Conservation (phyloP, 2,888 invertebrate genomes). For the Steinernema carpocapsae region DNA sequence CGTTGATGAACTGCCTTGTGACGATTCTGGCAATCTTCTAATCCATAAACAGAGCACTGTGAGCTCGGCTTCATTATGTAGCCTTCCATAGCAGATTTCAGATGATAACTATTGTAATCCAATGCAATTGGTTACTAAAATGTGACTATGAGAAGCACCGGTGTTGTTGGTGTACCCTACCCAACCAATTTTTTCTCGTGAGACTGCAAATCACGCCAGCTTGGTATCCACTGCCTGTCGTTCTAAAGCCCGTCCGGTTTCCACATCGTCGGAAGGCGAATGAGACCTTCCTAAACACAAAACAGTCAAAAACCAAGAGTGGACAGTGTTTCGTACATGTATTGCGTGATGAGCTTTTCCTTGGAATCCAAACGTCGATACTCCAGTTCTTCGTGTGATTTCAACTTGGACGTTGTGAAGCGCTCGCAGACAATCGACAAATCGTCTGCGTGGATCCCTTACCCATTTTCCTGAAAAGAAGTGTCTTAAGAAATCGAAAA, state of each 20-base stretch:
- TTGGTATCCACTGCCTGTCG: slow-evolving; percentile 51
- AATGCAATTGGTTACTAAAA: slow-evolving; percentile 3
- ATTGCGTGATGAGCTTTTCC: slow-evolving; percentile 91
- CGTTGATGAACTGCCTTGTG: slow-evolving; percentile 84
- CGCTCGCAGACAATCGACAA: slow-evolving; percentile 91
- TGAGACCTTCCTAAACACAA: slow-evolving; percentile 49
- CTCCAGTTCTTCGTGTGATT: slow-evolving; percentile 85
- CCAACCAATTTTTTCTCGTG: slow-evolving; percentile 45
- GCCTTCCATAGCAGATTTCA: background rate
- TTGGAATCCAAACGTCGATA: slow-evolving; percentile 92
- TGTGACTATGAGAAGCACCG: too few species aligned
- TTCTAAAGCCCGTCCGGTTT: slow-evolving; percentile 46
- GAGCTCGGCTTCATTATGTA: slow-evolving; percentile 22
- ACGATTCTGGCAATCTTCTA: slow-evolving; percentile 42
- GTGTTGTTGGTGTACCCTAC: too few species aligned
- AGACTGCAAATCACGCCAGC: slow-evolving; percentile 46
- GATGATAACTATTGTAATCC: background rate
- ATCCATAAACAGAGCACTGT: slow-evolving; percentile 8
- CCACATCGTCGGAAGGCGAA: slow-evolving; percentile 50
- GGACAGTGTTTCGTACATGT: slow-evolving; percentile 74
- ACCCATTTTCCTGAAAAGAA: slow-evolving; percentile 72
- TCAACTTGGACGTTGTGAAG: slow-evolving; percentile 93
- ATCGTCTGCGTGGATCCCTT: slow-evolving; percentile 75
- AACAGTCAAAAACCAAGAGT: background rate
- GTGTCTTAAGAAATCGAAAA: too few species aligned